phyloP scores from a whole-genome alignment of 2,888 invertebrate species.

The Eupithecia tripunctaria region DNA sequence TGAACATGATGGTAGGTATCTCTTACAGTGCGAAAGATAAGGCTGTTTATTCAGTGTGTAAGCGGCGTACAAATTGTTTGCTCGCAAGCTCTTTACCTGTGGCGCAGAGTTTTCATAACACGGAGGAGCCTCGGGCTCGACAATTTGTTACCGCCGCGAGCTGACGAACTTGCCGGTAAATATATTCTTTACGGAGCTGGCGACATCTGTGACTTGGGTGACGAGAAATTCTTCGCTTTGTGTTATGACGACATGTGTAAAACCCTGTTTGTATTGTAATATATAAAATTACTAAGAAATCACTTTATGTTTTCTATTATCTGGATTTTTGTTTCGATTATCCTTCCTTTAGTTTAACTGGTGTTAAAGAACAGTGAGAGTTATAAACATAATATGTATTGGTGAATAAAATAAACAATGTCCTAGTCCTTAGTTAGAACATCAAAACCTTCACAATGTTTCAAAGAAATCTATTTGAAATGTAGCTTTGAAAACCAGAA shows the following conservation, averaged over 20 bases:
- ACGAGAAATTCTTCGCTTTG: conserved; percentile 17
- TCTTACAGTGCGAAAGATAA: conserved; percentile 65
- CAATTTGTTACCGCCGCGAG: conserved; percentile 71
- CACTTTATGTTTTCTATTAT: neutral
- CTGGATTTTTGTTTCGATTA: neutral
- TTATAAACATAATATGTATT: no score
- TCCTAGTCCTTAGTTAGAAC: neutral
- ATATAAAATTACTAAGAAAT: neutral
- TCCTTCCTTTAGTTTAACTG: neutral
- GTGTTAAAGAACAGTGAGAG: no score
- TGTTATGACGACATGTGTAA: conserved; percentile 10
- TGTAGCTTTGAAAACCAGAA: neutral
- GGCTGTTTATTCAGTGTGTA: conserved; percentile 77
- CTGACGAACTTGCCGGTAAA: conserved; percentile 71
- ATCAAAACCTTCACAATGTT: neutral
- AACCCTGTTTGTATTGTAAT: neutral
- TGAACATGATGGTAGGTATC: conserved; percentile 58
- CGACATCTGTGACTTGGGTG: conserved; percentile 45
- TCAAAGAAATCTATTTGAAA: neutral
- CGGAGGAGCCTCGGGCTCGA: conserved; percentile 71
- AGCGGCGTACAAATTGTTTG: conserved; percentile 81
- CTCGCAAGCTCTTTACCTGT: conserved; percentile 73
- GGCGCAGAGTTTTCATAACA: conserved; percentile 76
- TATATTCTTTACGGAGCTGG: conserved; percentile 65
- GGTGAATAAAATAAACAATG: no score